phyloP scores from a whole-genome alignment of 2,888 invertebrate species.

The Germaria angustata region DNA sequence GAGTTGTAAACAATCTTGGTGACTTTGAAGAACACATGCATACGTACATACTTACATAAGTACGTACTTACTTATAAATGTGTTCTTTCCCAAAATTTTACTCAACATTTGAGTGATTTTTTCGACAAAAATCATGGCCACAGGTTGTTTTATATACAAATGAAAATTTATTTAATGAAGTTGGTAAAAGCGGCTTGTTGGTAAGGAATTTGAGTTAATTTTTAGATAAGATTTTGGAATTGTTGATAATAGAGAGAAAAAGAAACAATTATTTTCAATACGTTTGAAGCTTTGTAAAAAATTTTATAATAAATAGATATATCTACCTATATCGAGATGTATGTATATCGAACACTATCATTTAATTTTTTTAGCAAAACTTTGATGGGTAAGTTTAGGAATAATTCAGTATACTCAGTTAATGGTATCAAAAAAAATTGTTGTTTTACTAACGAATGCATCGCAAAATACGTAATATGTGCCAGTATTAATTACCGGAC shows the following conservation, averaged over 20 bases:
- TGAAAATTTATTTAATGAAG: background rate
- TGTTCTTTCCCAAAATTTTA: background rate
- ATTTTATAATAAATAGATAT: too few relatives aligned
- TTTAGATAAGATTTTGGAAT: background rate
- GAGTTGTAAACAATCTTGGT: conserved; percentile 51
- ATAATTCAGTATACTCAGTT: too few relatives aligned
- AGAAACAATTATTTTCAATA: too few relatives aligned
- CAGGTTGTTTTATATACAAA: conserved; percentile 56
- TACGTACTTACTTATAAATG: background rate
- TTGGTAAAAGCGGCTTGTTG: background rate
- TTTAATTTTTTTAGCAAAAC: too few relatives aligned
- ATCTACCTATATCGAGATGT: too few relatives aligned
- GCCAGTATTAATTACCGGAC: too few relatives aligned
- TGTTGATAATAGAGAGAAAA: background rate
- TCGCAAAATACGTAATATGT: too few relatives aligned
- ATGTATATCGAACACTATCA: too few relatives aligned
- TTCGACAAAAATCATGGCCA: conserved; percentile 52
- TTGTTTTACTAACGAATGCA: too few relatives aligned
- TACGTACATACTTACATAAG: background rate
- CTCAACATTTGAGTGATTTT: conserved; percentile 42
- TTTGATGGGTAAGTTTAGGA: too few relatives aligned
- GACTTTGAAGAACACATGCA: background rate
- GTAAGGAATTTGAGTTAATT: background rate
- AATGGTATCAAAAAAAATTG: too few relatives aligned
- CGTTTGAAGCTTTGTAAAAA: background rate